These are phyloP conservation scores for Poecilia wingei DNA, from an alignment of 2,797 vertebrate species.

Conservation along the genomic window DNA sequence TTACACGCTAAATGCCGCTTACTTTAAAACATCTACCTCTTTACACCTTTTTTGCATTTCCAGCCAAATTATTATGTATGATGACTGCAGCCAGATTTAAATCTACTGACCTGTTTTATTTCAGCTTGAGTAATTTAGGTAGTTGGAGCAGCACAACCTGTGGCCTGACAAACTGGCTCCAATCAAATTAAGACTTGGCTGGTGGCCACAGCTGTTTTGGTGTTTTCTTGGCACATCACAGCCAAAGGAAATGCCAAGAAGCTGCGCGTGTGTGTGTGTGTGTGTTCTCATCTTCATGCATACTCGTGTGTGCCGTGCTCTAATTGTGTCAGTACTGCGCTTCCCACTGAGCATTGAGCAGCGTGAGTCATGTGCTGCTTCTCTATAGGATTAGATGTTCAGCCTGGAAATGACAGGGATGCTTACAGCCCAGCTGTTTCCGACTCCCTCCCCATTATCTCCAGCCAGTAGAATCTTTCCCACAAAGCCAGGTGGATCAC, in stretches of 20 bases:
- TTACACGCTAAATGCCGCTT: neutral
- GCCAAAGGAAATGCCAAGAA: slow-evolving; percentile 1
- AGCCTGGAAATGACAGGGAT: slow-evolving; percentile 61
- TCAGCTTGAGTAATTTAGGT: slow-evolving; percentile 25
- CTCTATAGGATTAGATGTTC: slow-evolving; percentile 62
- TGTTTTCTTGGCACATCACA: slow-evolving; percentile 36
- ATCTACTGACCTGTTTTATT: slow-evolving; percentile 23
- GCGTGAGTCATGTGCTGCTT: slow-evolving; percentile 53
- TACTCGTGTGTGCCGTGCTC: neutral
- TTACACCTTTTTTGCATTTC: neutral
- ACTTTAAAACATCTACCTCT: neutral
- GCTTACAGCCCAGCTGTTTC: slow-evolving; percentile 62
- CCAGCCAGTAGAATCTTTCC: slow-evolving; percentile 9
- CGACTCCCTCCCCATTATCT: slow-evolving; percentile 23
- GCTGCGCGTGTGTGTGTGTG: neutral
- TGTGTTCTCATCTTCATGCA: neutral
- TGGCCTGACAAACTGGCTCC: slow-evolving; percentile 33
- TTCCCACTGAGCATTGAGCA: slow-evolving; percentile 55
- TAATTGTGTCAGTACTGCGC: slow-evolving; percentile 33
- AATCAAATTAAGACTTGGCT: slow-evolving; percentile 48
- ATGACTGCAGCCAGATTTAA: neutral
- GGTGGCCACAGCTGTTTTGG: slow-evolving; percentile 38
- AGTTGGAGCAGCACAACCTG: slow-evolving; percentile 31
- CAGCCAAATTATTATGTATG: neutral
- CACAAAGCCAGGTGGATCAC: neutral